A percentile compares a stretch with the other conserved stretches of the same genome.
Conservation (phyloP, 2,888 invertebrate genomes). For the Synanthedon tipuliformis region DNA sequence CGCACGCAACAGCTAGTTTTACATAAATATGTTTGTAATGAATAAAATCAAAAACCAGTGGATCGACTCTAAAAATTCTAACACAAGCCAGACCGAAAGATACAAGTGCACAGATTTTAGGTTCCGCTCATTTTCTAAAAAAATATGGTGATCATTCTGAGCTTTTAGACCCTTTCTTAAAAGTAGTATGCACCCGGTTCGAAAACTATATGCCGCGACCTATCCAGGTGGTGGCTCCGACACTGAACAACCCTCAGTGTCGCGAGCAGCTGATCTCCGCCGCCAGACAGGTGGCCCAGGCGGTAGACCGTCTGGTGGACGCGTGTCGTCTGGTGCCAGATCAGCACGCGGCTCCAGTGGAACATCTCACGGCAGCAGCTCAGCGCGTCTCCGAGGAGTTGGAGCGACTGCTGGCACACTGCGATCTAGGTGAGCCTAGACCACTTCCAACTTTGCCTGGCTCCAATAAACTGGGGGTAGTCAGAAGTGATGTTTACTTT, state of each 20-base stretch:
- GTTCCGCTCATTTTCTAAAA: too few relatives aligned
- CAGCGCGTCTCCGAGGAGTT: constrained; percentile 88
- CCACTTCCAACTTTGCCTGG: not conserved
- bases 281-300: constrained; percentile 90
- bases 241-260: constrained; percentile 82
- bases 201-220: too few relatives aligned
- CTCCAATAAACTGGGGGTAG: not conserved
- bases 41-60: too few relatives aligned
- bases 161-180: too few relatives aligned
- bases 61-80: too few relatives aligned
- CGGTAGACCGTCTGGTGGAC: constrained; percentile 89
- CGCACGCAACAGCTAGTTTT: too few relatives aligned
- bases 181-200: too few relatives aligned
- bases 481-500: not conserved
- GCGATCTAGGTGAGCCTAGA: constrained; percentile 73
- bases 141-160: too few relatives aligned
- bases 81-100: too few relatives aligned
- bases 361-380: constrained; percentile 86
- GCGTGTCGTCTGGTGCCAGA: constrained; percentile 71
- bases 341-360: constrained; percentile 70
- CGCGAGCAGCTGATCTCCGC: constrained; percentile 94
- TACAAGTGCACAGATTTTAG: too few relatives aligned
- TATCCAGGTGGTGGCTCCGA: constrained; percentile 82
- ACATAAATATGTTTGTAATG: too few relatives aligned
- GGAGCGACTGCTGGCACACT: constrained; percentile 90